Percentiles rank a stretch among this genome's conserved stretches.
These are phyloP conservation scores for Ophioninae sp. DNA, from an alignment of 2,888 invertebrate genomes.

Conservation along the genomic window DNA sequence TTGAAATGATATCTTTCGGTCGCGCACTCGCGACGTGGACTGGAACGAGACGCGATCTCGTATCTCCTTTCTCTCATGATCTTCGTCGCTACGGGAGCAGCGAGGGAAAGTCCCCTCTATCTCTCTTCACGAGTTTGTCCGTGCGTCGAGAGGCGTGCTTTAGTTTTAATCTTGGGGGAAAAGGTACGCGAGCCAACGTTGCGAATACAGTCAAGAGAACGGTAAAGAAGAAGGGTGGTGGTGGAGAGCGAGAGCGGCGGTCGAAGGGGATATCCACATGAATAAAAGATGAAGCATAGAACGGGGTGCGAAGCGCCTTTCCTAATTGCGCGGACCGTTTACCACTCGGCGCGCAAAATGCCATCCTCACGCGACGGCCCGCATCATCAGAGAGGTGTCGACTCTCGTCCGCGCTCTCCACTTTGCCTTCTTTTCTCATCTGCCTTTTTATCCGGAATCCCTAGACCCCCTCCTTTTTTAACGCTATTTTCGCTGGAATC, in stretches of 20 bases:
- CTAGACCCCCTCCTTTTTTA: constrained; percentile 37
- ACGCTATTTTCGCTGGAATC: constrained; percentile 50
- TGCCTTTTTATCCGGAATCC: constrained; percentile 1
- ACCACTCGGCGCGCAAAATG: constrained; percentile 68
- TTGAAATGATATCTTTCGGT: constrained; percentile 55
- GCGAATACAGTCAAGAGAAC: constrained; percentile 52
- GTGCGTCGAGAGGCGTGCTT: constrained; percentile 68
- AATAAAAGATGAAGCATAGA: constrained; percentile 78
- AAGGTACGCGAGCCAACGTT: constrained; percentile 58
- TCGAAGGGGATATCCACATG: constrained; percentile 68
- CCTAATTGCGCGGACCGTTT: constrained; percentile 80
- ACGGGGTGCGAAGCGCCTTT: constrained; percentile 78
- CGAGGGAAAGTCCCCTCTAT: constrained; percentile 20
- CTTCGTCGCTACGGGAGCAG: constrained; percentile 32
- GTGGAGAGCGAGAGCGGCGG: too few species aligned
- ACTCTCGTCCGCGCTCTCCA: constrained; percentile 62
- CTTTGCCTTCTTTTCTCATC: constrained; percentile 49
- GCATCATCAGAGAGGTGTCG: constrained; percentile 67
- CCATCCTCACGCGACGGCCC: constrained; percentile 65
- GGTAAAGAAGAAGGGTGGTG: too few species aligned
- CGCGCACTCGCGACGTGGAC: constrained; percentile 24
- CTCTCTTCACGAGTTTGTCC: constrained; percentile 38
- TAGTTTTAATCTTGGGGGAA: constrained; percentile 76
- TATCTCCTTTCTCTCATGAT: constrained; percentile 34
- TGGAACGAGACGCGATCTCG: constrained; percentile 36